phyloP scores from a whole-genome alignment of 2,113 vertebrate genomes.

The Melospiza melodia region DNA sequence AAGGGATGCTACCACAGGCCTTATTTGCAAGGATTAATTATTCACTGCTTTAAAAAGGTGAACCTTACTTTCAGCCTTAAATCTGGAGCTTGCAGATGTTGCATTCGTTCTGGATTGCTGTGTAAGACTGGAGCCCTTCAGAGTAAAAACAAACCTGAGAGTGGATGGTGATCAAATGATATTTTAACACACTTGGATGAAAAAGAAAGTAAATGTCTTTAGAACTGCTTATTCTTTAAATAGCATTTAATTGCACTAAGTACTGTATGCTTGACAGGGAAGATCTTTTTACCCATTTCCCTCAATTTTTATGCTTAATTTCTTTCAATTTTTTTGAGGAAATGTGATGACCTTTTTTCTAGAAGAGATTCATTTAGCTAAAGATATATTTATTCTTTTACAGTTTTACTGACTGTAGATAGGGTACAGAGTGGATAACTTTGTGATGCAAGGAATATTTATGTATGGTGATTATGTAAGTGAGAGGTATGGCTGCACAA shows the following conservation, averaged over 20 bases:
- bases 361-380: not conserved
- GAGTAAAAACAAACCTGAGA: not conserved
- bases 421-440: not conserved
- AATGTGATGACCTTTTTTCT: not conserved
- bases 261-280: not conserved
- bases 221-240: not conserved
- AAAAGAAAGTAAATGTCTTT: not conserved
- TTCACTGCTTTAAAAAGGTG: not conserved
- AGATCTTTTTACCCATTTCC: not conserved
- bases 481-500: not conserved
- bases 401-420: not conserved
- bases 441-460: not conserved
- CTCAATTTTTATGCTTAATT: not conserved
- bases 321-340: not conserved
- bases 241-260: not conserved
- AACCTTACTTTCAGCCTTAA: not conserved
- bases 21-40: not conserved
- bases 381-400: not conserved
- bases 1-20: not conserved
- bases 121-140: not conserved
- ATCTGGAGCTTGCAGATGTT: not conserved
- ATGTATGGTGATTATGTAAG: not conserved
- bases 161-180: not conserved
- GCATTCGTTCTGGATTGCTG: not conserved
- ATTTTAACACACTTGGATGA: not conserved